These are phyloP conservation scores for Gymnorhina tibicen DNA, from an alignment of 2,113 vertebrate species.

Conservation along the genomic window DNA sequence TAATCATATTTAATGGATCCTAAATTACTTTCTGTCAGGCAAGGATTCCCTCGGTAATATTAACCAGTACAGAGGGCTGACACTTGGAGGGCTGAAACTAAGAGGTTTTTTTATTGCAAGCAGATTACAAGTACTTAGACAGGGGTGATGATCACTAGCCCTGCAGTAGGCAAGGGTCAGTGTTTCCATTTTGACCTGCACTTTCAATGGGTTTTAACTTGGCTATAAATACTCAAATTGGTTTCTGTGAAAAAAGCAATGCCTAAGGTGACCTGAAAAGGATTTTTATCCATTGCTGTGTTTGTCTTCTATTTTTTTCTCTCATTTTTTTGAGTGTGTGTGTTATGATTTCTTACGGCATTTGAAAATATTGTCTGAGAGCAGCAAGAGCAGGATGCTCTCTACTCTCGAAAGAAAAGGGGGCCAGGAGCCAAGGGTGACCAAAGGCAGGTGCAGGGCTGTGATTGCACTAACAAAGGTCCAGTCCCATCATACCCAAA, in stretches of 20 bases:
- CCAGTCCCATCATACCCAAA: neutral
- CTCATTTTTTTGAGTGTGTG: neutral
- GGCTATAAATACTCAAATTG: slow-evolving; percentile 25
- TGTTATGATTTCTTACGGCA: neutral
- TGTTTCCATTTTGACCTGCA: slow-evolving; percentile 11
- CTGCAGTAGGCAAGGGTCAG: neutral
- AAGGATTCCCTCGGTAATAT: slow-evolving; percentile 73
- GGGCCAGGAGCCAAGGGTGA: neutral
- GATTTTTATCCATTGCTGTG: neutral
- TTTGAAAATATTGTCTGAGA: neutral
- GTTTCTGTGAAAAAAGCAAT: slow-evolving; percentile 43
- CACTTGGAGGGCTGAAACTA: slow-evolving; percentile 51
- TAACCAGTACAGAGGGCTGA: slow-evolving; percentile 69
- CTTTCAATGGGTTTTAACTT: slow-evolving; percentile 33
- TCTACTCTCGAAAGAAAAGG: neutral
- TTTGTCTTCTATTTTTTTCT: neutral
- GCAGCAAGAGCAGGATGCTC: neutral
- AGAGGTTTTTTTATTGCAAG: slow-evolving; percentile 62
- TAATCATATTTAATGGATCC: slow-evolving; percentile 81
- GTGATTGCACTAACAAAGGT: neutral
- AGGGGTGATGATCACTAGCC: neutral
- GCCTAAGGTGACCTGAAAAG: slow-evolving; percentile 46
- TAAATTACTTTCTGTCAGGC: slow-evolving; percentile 79
- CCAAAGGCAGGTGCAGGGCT: neutral
- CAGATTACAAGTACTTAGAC: slow-evolving; percentile 42